Base-by-base conservation (phyloP, 2,888 invertebrate genomes). In the Xylophagus ater region DNA sequence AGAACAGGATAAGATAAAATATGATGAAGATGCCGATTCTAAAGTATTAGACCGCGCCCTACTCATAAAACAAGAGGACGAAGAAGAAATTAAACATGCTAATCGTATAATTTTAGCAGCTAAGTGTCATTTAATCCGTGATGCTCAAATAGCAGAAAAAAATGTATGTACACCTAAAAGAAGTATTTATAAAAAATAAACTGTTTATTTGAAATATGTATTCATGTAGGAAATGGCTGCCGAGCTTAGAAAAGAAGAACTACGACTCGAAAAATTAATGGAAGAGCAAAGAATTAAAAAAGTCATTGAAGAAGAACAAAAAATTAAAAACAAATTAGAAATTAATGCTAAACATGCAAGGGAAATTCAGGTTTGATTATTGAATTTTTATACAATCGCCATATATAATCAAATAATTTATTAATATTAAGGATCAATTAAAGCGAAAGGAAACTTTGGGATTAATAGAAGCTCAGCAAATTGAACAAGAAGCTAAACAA, bases 121-220 rank as follows among this genome's bases (percentile, higher is more conserved):
- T 14, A 88, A 89, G 59, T 88, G 87, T 49, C 77, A 84, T 53
- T 83, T 86, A 0, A 83, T 89, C 32, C 67, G 88, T 13, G 84
- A 87, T 58, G 86, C 85, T 0, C 88, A 89, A 66, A 73, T 87
- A 42, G 72, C 71, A 1, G 84, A 84, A 59, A 75, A 71, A 43
- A 43, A 42, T 25, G 47, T 45, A 39, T 12, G 26, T 31, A 21
- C 19, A 23, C 23, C 6, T 6, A 23, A 8, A 9, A 23, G 9
- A 9, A 6, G 6, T 23, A 9, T 8, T 10, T 6, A 9, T 23
- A 9, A 23, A 6, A 9, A 23, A 23, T 23, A 23, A 23, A 23
- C 9, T 23, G 6, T 23, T 23, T 23, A 8, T 10, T 10, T 10
- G 23, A 23, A 23, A 23, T 23, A 23, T 38, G 17, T 8, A 15